These are phyloP conservation scores for Spisula subtruncata DNA, from an alignment of 2,888 invertebrate species.

Conservation along the genomic window DNA sequence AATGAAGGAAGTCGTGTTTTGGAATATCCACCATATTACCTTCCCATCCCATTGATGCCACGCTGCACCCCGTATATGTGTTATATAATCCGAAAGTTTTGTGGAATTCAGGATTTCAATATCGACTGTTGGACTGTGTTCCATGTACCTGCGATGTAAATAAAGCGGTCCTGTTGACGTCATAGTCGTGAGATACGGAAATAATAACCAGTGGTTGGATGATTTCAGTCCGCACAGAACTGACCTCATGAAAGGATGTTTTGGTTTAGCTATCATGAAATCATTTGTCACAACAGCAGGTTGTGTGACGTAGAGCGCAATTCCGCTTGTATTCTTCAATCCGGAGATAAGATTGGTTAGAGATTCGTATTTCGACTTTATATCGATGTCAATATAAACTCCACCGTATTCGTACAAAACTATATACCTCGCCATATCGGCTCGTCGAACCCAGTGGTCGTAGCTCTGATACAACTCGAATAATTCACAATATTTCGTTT, in stretches of 20 bases:
- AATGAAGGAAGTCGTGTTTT: neutral
- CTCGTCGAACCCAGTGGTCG: conserved; percentile 57
- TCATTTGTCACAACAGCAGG: conserved; percentile 59
- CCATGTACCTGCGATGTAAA: conserved; percentile 44
- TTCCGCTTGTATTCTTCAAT: conserved; percentile 27
- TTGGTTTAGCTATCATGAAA: conserved; percentile 62
- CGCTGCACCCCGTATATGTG: conserved; percentile 51
- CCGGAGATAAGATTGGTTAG: conserved; percentile 14
- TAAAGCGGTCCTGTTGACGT: conserved; percentile 64
- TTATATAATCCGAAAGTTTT: conserved; percentile 40
- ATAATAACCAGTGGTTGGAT: conserved; percentile 54
- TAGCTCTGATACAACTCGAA: conserved; percentile 47
- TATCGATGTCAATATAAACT: conserved; percentile 60
- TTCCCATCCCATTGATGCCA: conserved; percentile 63
- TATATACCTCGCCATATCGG: conserved; percentile 57
- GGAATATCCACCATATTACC: conserved; percentile 59
- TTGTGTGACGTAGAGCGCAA: conserved; percentile 53
- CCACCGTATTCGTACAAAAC: conserved; percentile 59
- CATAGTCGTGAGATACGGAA: conserved; percentile 63
- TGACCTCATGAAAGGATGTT: conserved; percentile 52
- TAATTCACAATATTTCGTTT: conserved; percentile 43
- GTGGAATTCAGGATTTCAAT: conserved; percentile 42
- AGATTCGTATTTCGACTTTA: neutral
- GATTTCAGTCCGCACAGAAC: conserved; percentile 53
- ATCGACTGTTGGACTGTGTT: conserved; percentile 21